Conservation (phyloP, 2,113 vertebrate species). For the Trichomycterus rosablanca region DNA sequence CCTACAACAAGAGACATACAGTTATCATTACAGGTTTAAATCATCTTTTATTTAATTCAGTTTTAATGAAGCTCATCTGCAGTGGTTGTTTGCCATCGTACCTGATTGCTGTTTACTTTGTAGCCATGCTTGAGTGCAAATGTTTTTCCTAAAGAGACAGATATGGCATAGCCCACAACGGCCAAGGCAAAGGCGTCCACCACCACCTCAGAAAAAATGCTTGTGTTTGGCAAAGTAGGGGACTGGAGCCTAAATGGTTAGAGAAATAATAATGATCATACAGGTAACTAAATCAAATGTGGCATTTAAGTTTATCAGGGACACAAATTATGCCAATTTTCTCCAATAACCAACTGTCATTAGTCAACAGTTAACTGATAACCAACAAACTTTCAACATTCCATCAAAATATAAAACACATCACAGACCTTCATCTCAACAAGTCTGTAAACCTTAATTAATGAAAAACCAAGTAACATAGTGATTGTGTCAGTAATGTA, state of each 20-base stretch:
- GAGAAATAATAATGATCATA: too few relatives aligned
- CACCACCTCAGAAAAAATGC: slow-evolving; percentile 69
- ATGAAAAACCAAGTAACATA: too few relatives aligned
- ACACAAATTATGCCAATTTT: too few relatives aligned
- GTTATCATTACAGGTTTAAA: neutral
- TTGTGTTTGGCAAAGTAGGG: slow-evolving; percentile 65
- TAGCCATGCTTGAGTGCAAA: slow-evolving; percentile 93
- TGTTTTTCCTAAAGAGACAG: slow-evolving; percentile 92
- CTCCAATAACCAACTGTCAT: too few relatives aligned
- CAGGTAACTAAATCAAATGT: too few relatives aligned
- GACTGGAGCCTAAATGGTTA: slow-evolving; percentile 71
- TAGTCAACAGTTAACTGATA: too few relatives aligned
- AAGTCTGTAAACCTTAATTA: too few relatives aligned
- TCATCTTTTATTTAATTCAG: neutral
- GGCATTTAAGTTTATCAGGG: neutral
- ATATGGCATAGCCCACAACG: slow-evolving; percentile 88
- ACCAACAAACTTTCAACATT: too few relatives aligned
- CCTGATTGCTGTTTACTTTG: slow-evolving; percentile 95
- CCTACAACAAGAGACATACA: slow-evolving; percentile 62
- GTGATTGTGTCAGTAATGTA: too few relatives aligned
- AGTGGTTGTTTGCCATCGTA: slow-evolving; percentile 46
- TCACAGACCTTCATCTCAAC: too few relatives aligned
- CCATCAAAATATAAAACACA: too few relatives aligned
- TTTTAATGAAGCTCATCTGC: too few relatives aligned
- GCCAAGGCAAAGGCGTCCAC: slow-evolving; percentile 89